Percentiles rank a stretch among this genome's conserved stretches.
phyloP scores from a whole-genome alignment of 2,888 invertebrate genomes.

The Lagria hirta region DNA sequence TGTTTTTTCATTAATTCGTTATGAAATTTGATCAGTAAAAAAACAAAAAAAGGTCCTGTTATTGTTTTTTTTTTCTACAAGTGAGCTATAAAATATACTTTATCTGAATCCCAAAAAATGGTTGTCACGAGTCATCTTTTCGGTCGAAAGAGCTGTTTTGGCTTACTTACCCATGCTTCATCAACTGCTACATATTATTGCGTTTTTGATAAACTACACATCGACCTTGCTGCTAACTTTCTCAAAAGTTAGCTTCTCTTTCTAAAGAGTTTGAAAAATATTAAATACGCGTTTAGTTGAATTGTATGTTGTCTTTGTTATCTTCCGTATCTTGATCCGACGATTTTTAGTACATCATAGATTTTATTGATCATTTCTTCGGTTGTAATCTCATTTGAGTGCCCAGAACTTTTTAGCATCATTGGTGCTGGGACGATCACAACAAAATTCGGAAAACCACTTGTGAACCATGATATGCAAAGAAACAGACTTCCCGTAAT shows the following conservation, averaged over 20 bases:
- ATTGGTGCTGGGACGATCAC: slow-evolving; percentile 21
- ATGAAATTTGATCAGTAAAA: slow-evolving; percentile 27
- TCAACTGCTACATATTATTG: slow-evolving; percentile 2
- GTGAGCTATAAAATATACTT: not conserved
- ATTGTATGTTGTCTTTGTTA: slow-evolving; percentile 12
- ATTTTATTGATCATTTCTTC: slow-evolving; percentile 4
- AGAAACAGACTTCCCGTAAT: slow-evolving; percentile 1
- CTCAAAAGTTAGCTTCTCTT: slow-evolving; percentile 1
- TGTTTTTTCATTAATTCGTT: slow-evolving; percentile 27
- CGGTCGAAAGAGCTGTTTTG: no score
- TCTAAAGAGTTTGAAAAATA: not conserved
- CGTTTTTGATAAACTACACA: slow-evolving; percentile 1
- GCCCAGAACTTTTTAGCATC: slow-evolving; percentile 19
- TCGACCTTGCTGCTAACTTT: slow-evolving; percentile 1
- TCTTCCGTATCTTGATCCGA: slow-evolving; percentile 2
- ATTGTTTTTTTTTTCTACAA: slow-evolving; percentile 4
- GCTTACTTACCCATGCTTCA: not conserved
- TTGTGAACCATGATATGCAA: not conserved
- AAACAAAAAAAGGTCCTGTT: slow-evolving; percentile 21
- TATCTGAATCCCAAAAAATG: slow-evolving; percentile 4
- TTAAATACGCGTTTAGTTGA: slow-evolving; percentile 4
- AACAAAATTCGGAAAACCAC: slow-evolving; percentile 7
- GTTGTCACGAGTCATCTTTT: not conserved
- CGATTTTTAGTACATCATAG: slow-evolving; percentile 1
- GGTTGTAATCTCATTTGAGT: slow-evolving; percentile 5